phyloP scores from a whole-genome alignment of 2,797 vertebrate genomes.

The Amniataba percoides region DNA sequence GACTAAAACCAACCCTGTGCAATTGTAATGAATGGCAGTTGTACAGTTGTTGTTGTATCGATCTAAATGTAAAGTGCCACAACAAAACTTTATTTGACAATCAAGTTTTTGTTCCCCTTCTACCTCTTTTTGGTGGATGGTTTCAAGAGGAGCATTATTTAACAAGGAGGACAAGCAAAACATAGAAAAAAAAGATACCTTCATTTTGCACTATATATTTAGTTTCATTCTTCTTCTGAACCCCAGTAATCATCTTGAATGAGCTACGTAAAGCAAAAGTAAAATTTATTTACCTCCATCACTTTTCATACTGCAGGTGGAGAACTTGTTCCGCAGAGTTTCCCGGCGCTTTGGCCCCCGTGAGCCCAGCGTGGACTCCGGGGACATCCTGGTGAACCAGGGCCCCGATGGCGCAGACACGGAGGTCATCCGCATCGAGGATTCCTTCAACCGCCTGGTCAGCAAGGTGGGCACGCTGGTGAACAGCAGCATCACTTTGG shows the following conservation, averaged over 20 bases:
- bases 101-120: too few species aligned
- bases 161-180: not conserved
- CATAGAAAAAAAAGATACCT: too few species aligned
- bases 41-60: too few species aligned
- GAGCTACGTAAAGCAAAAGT: not conserved
- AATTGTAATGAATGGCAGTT: not conserved
- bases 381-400: slow-evolving; percentile 76
- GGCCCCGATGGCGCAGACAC: slow-evolving; percentile 75
- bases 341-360: slow-evolving; percentile 83
- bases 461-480: slow-evolving; percentile 84
- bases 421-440: slow-evolving; percentile 85
- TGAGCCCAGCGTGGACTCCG: slow-evolving; percentile 61
- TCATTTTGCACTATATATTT: not conserved
- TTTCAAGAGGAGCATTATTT: too few species aligned
- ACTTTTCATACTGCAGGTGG: slow-evolving; percentile 79
- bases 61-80: too few species aligned
- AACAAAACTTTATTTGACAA: too few species aligned
- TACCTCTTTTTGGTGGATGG: too few species aligned
- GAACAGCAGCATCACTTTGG: slow-evolving; percentile 86
- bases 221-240: not conserved
- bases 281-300: not conserved
- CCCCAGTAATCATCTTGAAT: too few species aligned
- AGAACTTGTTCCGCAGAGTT: slow-evolving; percentile 88
- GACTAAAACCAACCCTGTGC: not conserved
- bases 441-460: slow-evolving; percentile 85